phyloP scores from a whole-genome alignment of 2,113 vertebrate species.

The Hemiscyllium ocellatum region DNA sequence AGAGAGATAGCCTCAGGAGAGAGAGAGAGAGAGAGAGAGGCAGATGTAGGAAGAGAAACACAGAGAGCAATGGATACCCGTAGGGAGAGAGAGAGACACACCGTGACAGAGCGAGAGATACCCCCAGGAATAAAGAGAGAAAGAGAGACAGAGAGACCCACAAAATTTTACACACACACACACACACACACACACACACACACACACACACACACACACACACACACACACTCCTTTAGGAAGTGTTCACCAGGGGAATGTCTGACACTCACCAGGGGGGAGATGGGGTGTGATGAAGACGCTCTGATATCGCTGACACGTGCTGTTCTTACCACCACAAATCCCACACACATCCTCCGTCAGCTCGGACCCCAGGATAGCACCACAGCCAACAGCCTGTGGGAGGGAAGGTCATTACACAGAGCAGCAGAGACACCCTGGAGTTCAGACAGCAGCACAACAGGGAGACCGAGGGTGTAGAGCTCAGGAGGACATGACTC shows the following conservation, averaged over 20 bases:
- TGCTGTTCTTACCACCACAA: conserved; percentile 67
- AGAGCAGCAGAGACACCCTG: neutral
- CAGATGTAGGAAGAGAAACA: too few species aligned
- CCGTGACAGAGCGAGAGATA: too few species aligned
- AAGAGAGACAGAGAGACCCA: neutral
- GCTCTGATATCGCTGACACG: conserved; percentile 73
- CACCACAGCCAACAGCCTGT: conserved; percentile 79
- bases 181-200: neutral
- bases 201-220: too few species aligned
- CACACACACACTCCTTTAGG: conserved; percentile 23
- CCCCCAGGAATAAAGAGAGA: too few species aligned
- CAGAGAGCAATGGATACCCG: too few species aligned
- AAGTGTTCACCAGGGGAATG: conserved; percentile 48
- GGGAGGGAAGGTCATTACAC: conserved; percentile 11
- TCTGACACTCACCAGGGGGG: conserved; percentile 56
- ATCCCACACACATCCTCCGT: conserved; percentile 71
- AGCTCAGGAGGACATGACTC: neutral
- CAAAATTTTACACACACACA: neutral
- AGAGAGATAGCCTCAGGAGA: too few species aligned
- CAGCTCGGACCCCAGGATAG: conserved; percentile 69
- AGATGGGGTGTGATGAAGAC: conserved; percentile 62
- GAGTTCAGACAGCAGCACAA: neutral
- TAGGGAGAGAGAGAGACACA: too few species aligned
- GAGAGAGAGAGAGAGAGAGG: too few species aligned
- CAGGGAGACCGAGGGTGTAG: neutral